Base-by-base conservation (phyloP, 2,113 vertebrate species). In the Ancistrus triradiatus region DNA sequence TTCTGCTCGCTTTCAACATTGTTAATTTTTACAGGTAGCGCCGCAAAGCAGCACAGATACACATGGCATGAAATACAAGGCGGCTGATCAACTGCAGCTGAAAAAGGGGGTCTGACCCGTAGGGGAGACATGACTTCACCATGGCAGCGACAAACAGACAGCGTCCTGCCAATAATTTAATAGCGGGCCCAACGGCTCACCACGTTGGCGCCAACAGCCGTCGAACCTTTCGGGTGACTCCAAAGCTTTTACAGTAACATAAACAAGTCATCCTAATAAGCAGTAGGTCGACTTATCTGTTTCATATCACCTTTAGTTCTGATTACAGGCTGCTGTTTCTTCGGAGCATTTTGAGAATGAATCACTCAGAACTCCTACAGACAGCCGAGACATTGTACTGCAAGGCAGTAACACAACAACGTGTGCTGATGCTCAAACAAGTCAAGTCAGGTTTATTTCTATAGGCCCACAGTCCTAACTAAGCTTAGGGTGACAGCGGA, bases 91-190 rank as follows among this genome's bases (percentile, higher is more conserved):
- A 35, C 37, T 49, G 22, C 48, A 35, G 46, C 21, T 31, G 28
- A 56, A 35, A 59, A 50, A 66, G 25, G 27, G 31, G 47, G 11
- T 47, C 33, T 33, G 31, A 56, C 35, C 50, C 42, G 47, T 22
- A 60, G 37, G 13, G 46, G 13, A 57, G 51, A 57, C 31, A 38
- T 40, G 44, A 57, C 57, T 49, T 63, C 51, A 51, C 40, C 8
- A 35, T 11, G 13, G 28, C 24, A 27, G 17, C 31, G 59, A 62
- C 59, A 48, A 53, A 53, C 21, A 15, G 51, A 56, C 50, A 48
- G 59, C 43, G 55, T 43, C 50, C 42, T 49, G 21, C 22, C 31
- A 21, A 40, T 59, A 61, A 73, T 68, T 52, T 68, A 59, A 53
- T 25, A 52, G 28, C 44, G 2, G 50, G 17, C 42, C 38, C 5